These are phyloP conservation scores for Thalpophila matura DNA, from an alignment of 2,888 invertebrate genomes.

Conservation along the genomic window DNA sequence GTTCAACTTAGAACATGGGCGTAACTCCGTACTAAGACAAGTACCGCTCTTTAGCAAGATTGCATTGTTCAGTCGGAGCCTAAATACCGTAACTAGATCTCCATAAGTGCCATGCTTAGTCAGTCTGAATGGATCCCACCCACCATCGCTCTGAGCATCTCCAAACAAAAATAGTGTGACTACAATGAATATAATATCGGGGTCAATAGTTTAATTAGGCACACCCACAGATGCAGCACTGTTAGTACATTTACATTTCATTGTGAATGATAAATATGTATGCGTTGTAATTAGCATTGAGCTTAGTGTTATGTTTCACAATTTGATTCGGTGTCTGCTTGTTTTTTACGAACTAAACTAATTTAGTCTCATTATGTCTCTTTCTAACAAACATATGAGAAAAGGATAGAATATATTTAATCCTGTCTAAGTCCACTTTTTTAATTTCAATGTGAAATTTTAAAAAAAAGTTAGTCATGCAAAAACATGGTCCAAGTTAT, in stretches of 20 bases:
- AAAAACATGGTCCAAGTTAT: no score
- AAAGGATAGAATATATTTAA: no score
- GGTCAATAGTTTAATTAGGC: slow-evolving; percentile 80
- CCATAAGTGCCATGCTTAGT: slow-evolving; percentile 11
- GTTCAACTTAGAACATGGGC: no score
- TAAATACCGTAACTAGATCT: slow-evolving; percentile 35
- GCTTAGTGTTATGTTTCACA: slow-evolving; percentile 49
- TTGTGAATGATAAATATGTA: slow-evolving; percentile 62
- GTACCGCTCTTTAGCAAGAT: slow-evolving; percentile 1
- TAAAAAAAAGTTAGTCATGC: no score
- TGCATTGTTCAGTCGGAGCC: not conserved
- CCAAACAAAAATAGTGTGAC: slow-evolving; percentile 45
- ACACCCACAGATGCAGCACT: slow-evolving; percentile 67
- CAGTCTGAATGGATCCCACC: slow-evolving; percentile 35
- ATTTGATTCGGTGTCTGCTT: slow-evolving; percentile 33
- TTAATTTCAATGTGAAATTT: no score
- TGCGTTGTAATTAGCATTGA: slow-evolving; percentile 53
- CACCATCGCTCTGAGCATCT: slow-evolving; percentile 35
- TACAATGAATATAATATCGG: slow-evolving; percentile 70
- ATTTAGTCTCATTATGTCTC: no score
- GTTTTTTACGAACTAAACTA: no score
- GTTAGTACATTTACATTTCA: slow-evolving; percentile 68
- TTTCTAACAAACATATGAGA: no score
- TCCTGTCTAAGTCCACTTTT: no score
- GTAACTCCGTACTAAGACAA: no score